phyloP scores from a whole-genome alignment of 1,140 invertebrate species.

The Heliconius congener region DNA sequence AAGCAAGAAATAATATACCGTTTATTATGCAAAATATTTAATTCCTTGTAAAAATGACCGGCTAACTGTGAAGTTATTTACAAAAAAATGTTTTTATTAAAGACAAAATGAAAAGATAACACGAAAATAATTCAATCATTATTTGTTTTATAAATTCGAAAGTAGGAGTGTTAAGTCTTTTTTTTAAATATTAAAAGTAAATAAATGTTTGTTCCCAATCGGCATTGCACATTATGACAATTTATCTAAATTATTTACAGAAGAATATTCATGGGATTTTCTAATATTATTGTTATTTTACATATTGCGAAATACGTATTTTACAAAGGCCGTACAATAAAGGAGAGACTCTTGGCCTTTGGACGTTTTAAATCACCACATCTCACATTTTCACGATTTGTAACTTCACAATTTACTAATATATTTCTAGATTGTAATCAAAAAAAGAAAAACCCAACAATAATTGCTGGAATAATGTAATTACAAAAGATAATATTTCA shows the following conservation, averaged over 20 bases:
- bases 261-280: conserved; percentile 42
- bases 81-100: neutral
- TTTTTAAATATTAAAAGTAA: neutral
- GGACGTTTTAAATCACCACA: conserved; percentile 11
- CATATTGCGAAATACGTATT: conserved; percentile 38
- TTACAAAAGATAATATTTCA: neutral
- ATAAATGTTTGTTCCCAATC: conserved; percentile 40
- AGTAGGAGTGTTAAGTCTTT: neutral
- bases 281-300: conserved; percentile 39
- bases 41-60: conserved; percentile 8
- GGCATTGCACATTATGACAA: conserved; percentile 47
- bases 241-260: conserved; percentile 43
- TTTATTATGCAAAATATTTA: conserved; percentile 20
- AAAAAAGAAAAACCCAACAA: neutral
- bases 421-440: conserved; percentile 12
- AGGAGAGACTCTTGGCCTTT: conserved; percentile 25
- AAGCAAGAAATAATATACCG: conserved; percentile 9
- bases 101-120: neutral
- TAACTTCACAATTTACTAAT: conserved; percentile 20
- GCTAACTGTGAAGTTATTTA: conserved; percentile 2
- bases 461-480: neutral
- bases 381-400: conserved; percentile 4
- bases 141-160: neutral
- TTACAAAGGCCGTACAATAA: conserved; percentile 30
- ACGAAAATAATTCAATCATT: neutral